Percentiles rank a stretch among this genome's conserved stretches.
Conservation (phyloP, 2,113 vertebrate species). For the Percina caprodes region DNA sequence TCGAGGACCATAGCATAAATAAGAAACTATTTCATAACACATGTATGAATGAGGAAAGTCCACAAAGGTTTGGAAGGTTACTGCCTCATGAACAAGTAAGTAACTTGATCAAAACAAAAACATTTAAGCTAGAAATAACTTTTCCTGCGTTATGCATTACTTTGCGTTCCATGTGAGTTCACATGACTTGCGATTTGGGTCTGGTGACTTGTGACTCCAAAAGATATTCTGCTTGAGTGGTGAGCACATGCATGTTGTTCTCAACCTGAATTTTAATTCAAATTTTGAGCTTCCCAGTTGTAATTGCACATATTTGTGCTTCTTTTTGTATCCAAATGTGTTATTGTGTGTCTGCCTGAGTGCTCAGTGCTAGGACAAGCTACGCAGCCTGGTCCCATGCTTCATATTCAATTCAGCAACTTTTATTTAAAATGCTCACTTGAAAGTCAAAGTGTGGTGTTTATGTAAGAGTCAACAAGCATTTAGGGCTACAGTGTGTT, state of each 20-base stretch:
- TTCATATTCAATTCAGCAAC: conserved; percentile 61
- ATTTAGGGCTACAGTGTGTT: conserved; percentile 32
- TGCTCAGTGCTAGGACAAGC: conserved; percentile 27
- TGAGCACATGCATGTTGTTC: conserved; percentile 24
- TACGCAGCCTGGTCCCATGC: conserved; percentile 19
- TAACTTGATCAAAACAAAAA: conserved; percentile 23
- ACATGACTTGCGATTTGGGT: conserved; percentile 47
- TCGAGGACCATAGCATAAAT: conserved; percentile 39
- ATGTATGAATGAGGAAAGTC: conserved; percentile 53
- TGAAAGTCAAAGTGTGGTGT: conserved; percentile 51
- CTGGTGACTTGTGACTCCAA: conserved; percentile 32
- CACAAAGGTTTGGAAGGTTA: conserved; percentile 34
- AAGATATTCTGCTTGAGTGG: conserved; percentile 47
- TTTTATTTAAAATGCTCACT: conserved; percentile 55
- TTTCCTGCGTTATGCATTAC: conserved; percentile 36
- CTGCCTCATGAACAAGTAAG: conserved; percentile 25
- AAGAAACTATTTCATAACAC: conserved; percentile 45
- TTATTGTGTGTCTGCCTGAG: conserved; percentile 10
- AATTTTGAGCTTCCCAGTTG: conserved; percentile 10
- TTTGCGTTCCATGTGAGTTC: conserved; percentile 62
- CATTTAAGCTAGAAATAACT: conserved; percentile 41
- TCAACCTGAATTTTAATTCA: background rate
- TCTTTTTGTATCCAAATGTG: conserved; percentile 14
- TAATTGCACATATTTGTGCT: conserved; percentile 19
- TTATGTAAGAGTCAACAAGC: conserved; percentile 64